phyloP scores from a whole-genome alignment of 2,888 invertebrate genomes.

The Uropetala carovei region DNA sequence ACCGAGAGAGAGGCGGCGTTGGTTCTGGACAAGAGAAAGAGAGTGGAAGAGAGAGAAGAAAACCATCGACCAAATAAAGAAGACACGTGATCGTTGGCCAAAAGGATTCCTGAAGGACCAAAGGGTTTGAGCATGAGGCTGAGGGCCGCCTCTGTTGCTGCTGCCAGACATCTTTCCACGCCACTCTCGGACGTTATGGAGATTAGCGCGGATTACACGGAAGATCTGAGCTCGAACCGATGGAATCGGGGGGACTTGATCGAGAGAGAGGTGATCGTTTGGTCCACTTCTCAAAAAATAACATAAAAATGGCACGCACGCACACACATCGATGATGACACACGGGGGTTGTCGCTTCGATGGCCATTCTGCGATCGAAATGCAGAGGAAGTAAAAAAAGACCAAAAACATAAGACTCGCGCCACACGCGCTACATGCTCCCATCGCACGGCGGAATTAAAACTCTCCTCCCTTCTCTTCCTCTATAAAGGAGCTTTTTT shows the following conservation, averaged over 20 bases:
- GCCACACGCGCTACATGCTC: neutral
- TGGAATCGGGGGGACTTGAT: neutral
- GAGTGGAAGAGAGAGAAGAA: neutral
- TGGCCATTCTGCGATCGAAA: conserved; percentile 27
- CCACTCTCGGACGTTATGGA: no score
- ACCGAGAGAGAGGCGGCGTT: conserved; percentile 40
- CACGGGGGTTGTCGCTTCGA: neutral
- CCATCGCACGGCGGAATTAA: neutral
- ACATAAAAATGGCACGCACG: no score
- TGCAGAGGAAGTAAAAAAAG: neutral
- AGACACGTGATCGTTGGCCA: conserved; percentile 49
- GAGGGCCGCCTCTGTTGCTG: neutral
- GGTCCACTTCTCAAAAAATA: no score
- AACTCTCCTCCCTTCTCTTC: neutral
- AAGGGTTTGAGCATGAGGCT: neutral
- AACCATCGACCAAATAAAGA: conserved; percentile 27
- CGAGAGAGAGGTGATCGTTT: no score
- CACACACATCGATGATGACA: no score
- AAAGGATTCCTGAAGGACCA: conserved; percentile 46
- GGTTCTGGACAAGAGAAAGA: neutral
- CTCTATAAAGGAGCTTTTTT: neutral
- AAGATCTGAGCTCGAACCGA: neutral
- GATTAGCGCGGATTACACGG: no score
- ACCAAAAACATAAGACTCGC: neutral
- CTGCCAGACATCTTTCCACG: no score